phyloP scores from a whole-genome alignment of 1,140 invertebrate species.

The Pogonomyrmex californicus region DNA sequence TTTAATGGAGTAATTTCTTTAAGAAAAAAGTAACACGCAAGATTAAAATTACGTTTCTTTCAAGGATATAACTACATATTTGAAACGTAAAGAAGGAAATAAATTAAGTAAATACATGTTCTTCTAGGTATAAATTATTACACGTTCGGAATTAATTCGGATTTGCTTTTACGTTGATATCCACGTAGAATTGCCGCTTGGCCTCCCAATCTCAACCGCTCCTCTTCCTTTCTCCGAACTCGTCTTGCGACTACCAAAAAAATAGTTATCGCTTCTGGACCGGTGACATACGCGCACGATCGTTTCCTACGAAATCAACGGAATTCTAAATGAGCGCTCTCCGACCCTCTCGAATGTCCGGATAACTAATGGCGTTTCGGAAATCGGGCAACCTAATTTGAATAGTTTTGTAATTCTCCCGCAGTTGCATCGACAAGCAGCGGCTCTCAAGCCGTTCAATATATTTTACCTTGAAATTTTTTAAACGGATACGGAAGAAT shows the following conservation, averaged over 20 bases:
- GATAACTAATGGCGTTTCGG: slow-evolving; percentile 73
- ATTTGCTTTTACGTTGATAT: slow-evolving; percentile 28
- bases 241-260: slow-evolving; percentile 28
- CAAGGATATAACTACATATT: not conserved
- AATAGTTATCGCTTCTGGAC: slow-evolving; percentile 58
- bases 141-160: slow-evolving; percentile 35
- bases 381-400: slow-evolving; percentile 70
- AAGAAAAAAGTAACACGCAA: not conserved
- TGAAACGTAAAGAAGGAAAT: not conserved
- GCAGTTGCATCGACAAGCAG: slow-evolving; percentile 64
- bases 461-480: not conserved
- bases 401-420: slow-evolving; percentile 71
- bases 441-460: slow-evolving; percentile 36
- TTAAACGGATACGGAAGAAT: not conserved
- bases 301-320: slow-evolving; percentile 74
- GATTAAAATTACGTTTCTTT: not conserved
- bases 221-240: slow-evolving; percentile 39
- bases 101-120: slow-evolving; percentile 8
- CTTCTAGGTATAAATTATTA: slow-evolving; percentile 13
- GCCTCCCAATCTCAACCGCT: slow-evolving; percentile 23
- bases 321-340: slow-evolving; percentile 71
- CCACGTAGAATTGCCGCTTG: not conserved
- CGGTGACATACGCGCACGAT: slow-evolving; percentile 51
- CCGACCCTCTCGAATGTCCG: slow-evolving; percentile 35
- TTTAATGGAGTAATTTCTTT: not conserved